Conservation (phyloP, 2,113 vertebrate genomes). For the Barnardius zonarius region DNA sequence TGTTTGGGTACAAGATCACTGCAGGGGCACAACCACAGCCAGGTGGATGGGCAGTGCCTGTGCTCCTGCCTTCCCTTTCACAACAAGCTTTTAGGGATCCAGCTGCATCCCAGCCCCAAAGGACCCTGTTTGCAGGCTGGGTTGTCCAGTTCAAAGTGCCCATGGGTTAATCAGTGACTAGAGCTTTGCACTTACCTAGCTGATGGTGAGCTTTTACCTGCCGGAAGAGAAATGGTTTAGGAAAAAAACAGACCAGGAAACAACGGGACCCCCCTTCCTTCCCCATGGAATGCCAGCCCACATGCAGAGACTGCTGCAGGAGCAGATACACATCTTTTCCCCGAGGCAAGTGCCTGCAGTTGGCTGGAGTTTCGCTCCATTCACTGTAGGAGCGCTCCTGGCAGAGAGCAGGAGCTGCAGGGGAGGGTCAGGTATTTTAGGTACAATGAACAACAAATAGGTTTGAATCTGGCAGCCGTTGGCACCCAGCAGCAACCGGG, state of each 20-base stretch:
- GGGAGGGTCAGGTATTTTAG: background rate
- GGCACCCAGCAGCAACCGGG: too few relatives aligned
- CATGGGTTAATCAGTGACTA: background rate
- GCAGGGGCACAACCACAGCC: background rate
- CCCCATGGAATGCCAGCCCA: background rate
- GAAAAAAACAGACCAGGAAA: background rate
- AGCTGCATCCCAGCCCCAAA: background rate
- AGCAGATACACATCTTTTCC: background rate
- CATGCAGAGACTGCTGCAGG: background rate
- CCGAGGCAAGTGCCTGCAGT: background rate
- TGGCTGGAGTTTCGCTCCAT: background rate
- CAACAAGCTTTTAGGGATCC: background rate
- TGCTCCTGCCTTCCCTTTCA: background rate
- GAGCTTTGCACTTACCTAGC: slow-evolving; percentile 39
- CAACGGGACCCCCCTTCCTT: rapidly evolving
- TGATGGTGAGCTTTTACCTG: slow-evolving; percentile 57
- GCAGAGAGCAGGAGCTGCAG: background rate
- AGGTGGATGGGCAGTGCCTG: background rate
- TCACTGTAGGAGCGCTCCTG: background rate
- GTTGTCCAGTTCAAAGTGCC: background rate
- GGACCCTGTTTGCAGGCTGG: background rate
- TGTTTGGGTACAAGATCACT: rapidly evolving
- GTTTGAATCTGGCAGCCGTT: background rate
- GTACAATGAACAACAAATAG: background rate
- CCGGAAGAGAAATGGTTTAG: background rate